Conservation (phyloP, 2,888 invertebrate species). For the Temnothorax rugatulus region DNA sequence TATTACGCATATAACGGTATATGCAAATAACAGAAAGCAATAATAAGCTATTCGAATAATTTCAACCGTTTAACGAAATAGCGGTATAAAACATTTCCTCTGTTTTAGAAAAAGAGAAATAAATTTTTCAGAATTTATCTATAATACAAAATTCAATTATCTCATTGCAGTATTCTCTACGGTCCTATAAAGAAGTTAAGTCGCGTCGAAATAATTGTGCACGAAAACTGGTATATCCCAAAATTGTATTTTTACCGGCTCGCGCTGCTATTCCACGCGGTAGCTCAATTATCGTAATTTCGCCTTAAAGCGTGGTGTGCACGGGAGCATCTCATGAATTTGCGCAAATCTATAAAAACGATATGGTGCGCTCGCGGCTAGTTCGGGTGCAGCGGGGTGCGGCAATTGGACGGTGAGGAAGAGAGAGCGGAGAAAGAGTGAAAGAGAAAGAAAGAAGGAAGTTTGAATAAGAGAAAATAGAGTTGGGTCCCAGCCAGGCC, state of each 20-base stretch:
- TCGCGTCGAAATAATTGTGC: constrained; percentile 31
- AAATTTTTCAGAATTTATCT: background rate
- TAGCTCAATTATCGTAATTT: constrained; percentile 55
- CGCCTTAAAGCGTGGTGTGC: constrained; percentile 29
- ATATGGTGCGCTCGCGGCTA: constrained; percentile 15
- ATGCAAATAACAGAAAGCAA: background rate
- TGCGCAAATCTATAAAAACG: constrained; percentile 55
- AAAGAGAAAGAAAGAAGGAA: background rate
- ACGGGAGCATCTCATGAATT: constrained; percentile 6
- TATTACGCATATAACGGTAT: background rate
- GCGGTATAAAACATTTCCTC: background rate
- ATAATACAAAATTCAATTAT: constrained; percentile 1
- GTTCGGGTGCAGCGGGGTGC: constrained; percentile 21
- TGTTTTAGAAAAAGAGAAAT: background rate
- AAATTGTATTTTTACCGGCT: constrained; percentile 42
- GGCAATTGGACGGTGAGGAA: constrained; percentile 21
- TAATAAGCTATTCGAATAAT: background rate
- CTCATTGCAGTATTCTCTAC: background rate
- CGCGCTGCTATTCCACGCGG: constrained; percentile 23
- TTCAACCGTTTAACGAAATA: background rate
- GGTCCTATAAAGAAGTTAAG: background rate
- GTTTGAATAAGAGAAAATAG: constrained; percentile 73
- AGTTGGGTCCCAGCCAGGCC: constrained; percentile 76
- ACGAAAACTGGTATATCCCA: background rate
- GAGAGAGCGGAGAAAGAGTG: background rate